Evolutionary conservation across 2,797 vertebrate species (phyloP), one percentile per base, ranked within the genome.

Genomic region (Coregonus sp.): DNA sequence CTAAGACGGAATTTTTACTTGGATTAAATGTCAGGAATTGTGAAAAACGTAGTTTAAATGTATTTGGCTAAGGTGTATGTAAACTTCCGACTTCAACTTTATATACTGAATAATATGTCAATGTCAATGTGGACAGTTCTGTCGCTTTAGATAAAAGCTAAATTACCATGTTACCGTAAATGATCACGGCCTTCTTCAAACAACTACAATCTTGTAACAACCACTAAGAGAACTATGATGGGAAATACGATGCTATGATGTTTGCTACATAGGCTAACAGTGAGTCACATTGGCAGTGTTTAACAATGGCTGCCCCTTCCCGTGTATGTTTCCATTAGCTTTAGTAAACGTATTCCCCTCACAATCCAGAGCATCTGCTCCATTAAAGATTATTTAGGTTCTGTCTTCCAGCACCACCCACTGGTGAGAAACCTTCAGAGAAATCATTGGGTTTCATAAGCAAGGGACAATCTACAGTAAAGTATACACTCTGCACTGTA

Each of bases 361-460:
- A 37, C 47, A 40, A 73, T 63, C 31, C 54, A 52, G 25, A 73
- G 31, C 59, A 20, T 40, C 35, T 37, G 31, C 54, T 35, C 51
- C 63, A 37, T 37, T 52, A 68, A 16, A 50, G 16, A 33, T 54
- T 50, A 75, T 51, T 59, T 51, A 54, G 72, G 73, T 29, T 75
- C 77, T 79, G 77, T 79, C 63, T 72, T 73, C 37, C 76, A 78
- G 76, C 80, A 73, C 76, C 73, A 75, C 76, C 73, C 73, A 73
- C 73, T 78, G 76, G 74, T 70, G 51, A 75, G 25, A 72, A 52
- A 65, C 9, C 51, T 56, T 47, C 40, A 47, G 63, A 54, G 52
- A 67, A 72, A 73, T 63, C 20, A 73, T 47, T 73, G 72, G 12
- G 18, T 63, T 61, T 63, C 33, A 20, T 4, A 73, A 61, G 56